Evolutionary conservation across 2,797 vertebrate genomes (phyloP).

Genomic region (Spondyliosoma cantharus): DNA sequence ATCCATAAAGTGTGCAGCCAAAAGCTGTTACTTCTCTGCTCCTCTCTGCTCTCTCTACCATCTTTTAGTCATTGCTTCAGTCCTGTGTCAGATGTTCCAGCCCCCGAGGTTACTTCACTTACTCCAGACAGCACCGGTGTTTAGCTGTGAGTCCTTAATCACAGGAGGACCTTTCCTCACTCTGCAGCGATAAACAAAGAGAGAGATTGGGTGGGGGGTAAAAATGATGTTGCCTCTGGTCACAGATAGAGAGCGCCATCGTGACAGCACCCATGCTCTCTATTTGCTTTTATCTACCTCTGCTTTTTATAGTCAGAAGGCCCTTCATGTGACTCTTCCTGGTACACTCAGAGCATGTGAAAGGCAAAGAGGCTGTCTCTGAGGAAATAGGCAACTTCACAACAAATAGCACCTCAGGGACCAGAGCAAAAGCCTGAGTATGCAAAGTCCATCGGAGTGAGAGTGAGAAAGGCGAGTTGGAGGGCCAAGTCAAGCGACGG

Average conservation of each 20-base stretch:
- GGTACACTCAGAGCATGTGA: slow-evolving; percentile 80
- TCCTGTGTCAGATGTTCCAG: slow-evolving; percentile 74
- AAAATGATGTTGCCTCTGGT: slow-evolving; percentile 71
- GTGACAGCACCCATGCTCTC: slow-evolving; percentile 80
- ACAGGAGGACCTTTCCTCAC: slow-evolving; percentile 67
- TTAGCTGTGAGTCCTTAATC: slow-evolving; percentile 62
- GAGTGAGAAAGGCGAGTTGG: slow-evolving; percentile 31
- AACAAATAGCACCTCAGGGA: slow-evolving; percentile 62
- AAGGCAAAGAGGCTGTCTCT: slow-evolving; percentile 69
- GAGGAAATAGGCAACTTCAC: slow-evolving; percentile 62
- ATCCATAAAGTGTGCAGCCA: slow-evolving; percentile 38
- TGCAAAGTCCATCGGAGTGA: slow-evolving; percentile 50
- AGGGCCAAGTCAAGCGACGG: slow-evolving; percentile 35
- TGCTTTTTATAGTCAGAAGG: slow-evolving; percentile 79
- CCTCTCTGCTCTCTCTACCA: slow-evolving; percentile 29
- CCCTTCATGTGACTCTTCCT: slow-evolving; percentile 83
- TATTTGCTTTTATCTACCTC: slow-evolving; percentile 81
- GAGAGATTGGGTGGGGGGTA: slow-evolving; percentile 50
- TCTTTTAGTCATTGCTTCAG: slow-evolving; percentile 74
- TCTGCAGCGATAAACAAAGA: slow-evolving; percentile 67
- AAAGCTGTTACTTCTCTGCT: slow-evolving; percentile 37
- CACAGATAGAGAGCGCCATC: slow-evolving; percentile 82
- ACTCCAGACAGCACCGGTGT: slow-evolving; percentile 54
- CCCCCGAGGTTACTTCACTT: slow-evolving; percentile 72
- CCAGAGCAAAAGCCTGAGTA: slow-evolving; percentile 39